A percentile compares a stretch with the other conserved stretches of the same genome.
Evolutionary conservation across 2,113 vertebrate genomes (phyloP).

Genomic region (Lipotes vexillifer): DNA sequence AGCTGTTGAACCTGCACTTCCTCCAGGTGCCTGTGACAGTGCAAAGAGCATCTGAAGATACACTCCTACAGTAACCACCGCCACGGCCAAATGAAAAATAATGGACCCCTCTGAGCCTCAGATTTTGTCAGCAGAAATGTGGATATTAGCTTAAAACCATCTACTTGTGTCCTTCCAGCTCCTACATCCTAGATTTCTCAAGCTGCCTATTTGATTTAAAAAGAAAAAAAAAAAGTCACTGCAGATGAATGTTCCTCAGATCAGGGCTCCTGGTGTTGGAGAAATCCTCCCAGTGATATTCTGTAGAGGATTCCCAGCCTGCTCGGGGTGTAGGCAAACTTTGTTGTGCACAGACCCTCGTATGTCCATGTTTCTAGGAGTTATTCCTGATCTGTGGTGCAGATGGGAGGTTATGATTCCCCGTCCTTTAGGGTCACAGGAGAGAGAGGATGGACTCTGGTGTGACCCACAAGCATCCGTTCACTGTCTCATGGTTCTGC

Average conservation of each 20-base stretch:
- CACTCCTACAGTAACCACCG: accelerated
- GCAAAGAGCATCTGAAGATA: no score
- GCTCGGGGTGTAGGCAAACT: accelerated
- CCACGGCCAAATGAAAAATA: accelerated
- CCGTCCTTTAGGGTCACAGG: accelerated
- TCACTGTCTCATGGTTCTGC: accelerated
- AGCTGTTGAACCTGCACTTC: accelerated
- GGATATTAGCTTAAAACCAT: no score
- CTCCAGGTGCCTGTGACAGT: background rate
- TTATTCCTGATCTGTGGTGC: accelerated
- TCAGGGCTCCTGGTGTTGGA: background rate
- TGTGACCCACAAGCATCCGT: accelerated
- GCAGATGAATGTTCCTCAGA: accelerated
- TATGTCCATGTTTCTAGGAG: accelerated
- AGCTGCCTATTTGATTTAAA: background rate
- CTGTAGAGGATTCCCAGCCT: accelerated
- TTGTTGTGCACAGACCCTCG: accelerated
- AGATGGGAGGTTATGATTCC: accelerated
- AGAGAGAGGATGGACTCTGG: accelerated
- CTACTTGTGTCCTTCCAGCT: background rate
- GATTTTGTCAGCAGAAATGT: background rate
- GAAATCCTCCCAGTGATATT: accelerated
- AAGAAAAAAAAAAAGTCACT: background rate
- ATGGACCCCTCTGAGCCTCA: background rate
- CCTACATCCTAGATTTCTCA: background rate